Conservation (phyloP, 2,797 vertebrate genomes). For the Phylloscopus collybita region DNA sequence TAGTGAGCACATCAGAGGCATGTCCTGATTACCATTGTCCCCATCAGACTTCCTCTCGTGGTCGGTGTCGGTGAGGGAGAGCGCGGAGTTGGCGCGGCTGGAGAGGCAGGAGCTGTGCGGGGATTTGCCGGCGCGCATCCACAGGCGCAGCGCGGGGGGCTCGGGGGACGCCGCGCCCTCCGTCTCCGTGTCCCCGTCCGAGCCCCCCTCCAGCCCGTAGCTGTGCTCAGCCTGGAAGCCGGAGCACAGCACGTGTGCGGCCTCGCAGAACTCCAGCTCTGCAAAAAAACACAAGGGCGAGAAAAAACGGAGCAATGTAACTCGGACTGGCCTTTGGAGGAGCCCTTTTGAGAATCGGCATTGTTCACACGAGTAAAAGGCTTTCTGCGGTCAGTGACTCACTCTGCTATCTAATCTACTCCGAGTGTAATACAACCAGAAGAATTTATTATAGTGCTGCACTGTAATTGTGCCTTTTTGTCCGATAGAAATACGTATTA, state of each 20-base stretch:
- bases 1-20: neutral
- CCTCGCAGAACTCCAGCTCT: conserved; percentile 93
- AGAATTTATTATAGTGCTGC: neutral
- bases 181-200: conserved; percentile 92
- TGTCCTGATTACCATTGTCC: conserved; percentile 89
- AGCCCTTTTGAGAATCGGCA: neutral
- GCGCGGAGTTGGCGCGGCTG: conserved; percentile 93
- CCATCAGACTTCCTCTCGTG: conserved; percentile 96
- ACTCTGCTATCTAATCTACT: neutral
- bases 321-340: neutral
- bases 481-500: neutral
- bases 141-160: conserved; percentile 91
- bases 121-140: conserved; percentile 95
- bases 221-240: conserved; percentile 82
- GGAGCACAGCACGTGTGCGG: conserved; percentile 83
- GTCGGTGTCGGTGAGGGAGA: conserved; percentile 97
- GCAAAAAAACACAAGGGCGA: conserved; percentile 27
- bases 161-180: conserved; percentile 91
- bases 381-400: neutral
- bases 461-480: conserved; percentile 19
- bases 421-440: conserved; percentile 10
- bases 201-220: conserved; percentile 89
- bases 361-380: neutral
- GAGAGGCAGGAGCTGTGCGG: conserved; percentile 95
- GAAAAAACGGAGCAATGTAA: neutral